Evolutionary conservation across 2,113 vertebrate genomes (phyloP), one percentile per base, ranked within the genome.

Genomic region (Chaenocephalus aceratus): DNA sequence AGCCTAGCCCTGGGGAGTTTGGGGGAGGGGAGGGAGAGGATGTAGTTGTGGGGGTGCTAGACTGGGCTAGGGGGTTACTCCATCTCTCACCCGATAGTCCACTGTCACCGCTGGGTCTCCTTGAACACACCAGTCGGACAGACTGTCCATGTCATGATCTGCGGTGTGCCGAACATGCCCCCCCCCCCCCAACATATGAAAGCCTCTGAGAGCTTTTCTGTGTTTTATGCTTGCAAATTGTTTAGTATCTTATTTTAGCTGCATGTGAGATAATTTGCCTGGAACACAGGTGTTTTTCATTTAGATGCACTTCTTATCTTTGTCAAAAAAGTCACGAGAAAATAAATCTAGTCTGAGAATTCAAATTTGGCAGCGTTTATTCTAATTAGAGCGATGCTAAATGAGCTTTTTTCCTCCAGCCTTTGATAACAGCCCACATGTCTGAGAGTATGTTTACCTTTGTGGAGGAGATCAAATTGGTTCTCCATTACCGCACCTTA

Each of bases 331-430:
- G 75, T 84, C 75, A 84, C 60, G 45, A 13, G 72, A 45, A 79
- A 41, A 84, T 87, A 89, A 77, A 79, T 87, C 88, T 86, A 82
- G 74, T 75, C 75, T 74, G 77, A 89, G 85, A 89, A 91, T 91
- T 89, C 78, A 91, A 88, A 94, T 92, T 91, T 90, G 85, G 89
- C 74, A 83, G 57, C n/a, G 68, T 92, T 93, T 94, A 87, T 82
- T 83, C 86, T 86, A 93, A 92, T 92, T 90, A 94, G 92, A 92
- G 82, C 83, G 68, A 89, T 84, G 61, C 86, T 91, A 91, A 94
- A 93, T 90, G 73, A 91, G 89, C 82, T 85, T 89, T 89, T 41
- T 41, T 41, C 36, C 36, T 86, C 69, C 75, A 65, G 66, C 62
- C 77, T 89, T 83, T 92, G 81, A 90, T 90, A 84, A 62, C 83